These are phyloP conservation scores for Tringa solitaria DNA, from an alignment of 2,113 vertebrate species.

Conservation along the genomic window DNA sequence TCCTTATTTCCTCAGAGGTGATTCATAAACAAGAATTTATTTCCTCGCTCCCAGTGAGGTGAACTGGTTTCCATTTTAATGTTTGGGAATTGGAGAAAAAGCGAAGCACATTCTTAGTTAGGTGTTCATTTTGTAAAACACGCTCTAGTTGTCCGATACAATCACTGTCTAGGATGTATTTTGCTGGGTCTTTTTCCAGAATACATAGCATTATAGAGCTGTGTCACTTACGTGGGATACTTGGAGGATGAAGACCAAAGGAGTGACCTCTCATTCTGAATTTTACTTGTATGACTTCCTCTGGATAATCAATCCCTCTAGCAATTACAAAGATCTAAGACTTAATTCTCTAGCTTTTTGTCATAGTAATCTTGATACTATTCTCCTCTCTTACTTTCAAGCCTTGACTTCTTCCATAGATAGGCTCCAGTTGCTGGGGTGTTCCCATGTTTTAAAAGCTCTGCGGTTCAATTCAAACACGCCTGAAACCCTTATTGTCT, in stretches of 20 bases:
- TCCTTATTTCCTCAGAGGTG: neutral
- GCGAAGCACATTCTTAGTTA: neutral
- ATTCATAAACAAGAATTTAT: neutral
- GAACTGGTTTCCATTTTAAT: neutral
- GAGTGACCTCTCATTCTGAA: neutral
- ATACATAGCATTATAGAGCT: neutral
- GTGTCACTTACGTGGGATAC: neutral
- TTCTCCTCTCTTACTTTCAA: neutral
- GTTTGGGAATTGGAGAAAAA: neutral
- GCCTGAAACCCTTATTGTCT: neutral
- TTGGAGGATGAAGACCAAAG: neutral
- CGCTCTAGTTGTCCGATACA: neutral
- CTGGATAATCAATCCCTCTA: neutral
- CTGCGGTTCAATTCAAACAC: neutral
- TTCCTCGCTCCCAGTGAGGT: neutral
- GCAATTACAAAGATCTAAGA: neutral
- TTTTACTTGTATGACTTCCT: neutral
- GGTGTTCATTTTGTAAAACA: neutral
- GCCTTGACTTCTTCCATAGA: neutral
- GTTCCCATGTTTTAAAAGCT: neutral
- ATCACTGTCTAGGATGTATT: neutral
- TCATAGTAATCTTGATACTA: neutral
- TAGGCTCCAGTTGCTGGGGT: neutral
- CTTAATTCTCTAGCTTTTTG: neutral
- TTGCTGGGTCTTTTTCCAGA: neutral